Evolutionary conservation across 1,140 invertebrate species (phyloP), one percentile per base, ranked within the genome.

Genomic region (Trachymyrmex septentrionalis): DNA sequence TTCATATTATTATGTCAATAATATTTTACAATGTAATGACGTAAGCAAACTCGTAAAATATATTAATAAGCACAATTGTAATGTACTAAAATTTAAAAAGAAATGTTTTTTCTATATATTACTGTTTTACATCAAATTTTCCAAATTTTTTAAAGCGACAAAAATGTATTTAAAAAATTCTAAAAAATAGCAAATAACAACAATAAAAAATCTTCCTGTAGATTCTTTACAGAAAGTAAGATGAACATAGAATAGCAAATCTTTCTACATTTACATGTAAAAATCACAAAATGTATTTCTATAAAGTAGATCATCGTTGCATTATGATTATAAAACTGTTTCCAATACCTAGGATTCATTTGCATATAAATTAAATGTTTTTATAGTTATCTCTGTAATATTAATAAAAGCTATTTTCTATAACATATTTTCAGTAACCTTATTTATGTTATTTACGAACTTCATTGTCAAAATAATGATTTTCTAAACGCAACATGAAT

Each of bases 281-380:
- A 44, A 71, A 81, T 71, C 38, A 71, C 0, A 14, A 27, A 71
- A 48, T 14, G 9, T 44, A 6, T 21, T 59, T 44, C 7, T 30
- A 44, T 57, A n/a, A 81, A 81, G 14, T 59, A 57, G 24, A 12
- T 38, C 48, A 34, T 14, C 4, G 6, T 44, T 7, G 12, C 14
- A 44, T 30, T 30, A 78, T 12, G 21, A 12, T 12, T 71, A 38
- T 44, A n/a, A 71, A n/a, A 27, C 0, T 6, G 1, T 71, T 69
- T 0, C 2, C 63, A 30, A 71, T 27, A 61, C n/a, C 27, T 34
- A 50, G 3, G 44, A 59, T 34, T 16, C 21, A 71, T 61, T 30
- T 61, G 19, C 53, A 57, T 24, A 21, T 9, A 73, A 61, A 84
- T 71, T 16, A 59, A 19, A 71, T 55, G 14, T 69, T 55, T 34